Conservation (phyloP, 2,113 vertebrate species). For the Lasiurus cinereus region DNA sequence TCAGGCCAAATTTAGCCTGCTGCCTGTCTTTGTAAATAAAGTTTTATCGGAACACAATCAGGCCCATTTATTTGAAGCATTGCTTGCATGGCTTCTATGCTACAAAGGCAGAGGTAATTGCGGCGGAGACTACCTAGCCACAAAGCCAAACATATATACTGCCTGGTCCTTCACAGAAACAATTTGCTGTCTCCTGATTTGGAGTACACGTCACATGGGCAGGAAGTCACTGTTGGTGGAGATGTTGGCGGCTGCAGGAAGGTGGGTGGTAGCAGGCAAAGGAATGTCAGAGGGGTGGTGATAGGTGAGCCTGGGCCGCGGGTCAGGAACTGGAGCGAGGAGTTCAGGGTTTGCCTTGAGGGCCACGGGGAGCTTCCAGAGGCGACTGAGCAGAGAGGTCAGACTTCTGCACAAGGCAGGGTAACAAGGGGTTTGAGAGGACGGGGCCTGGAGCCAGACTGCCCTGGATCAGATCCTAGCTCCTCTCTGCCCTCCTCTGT, state of each 20-base stretch:
- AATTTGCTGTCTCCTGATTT: background rate
- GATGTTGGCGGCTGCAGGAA: background rate
- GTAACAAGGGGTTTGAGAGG: background rate
- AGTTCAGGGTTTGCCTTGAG: background rate
- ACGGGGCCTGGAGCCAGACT: background rate
- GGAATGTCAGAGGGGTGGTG: background rate
- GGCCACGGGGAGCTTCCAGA: background rate
- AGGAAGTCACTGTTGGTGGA: background rate
- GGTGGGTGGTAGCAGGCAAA: background rate
- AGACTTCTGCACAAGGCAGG: background rate
- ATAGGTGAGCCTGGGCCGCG: background rate
- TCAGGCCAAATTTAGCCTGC: background rate
- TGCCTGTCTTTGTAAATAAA: conserved; percentile 5
- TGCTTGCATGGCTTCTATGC: background rate
- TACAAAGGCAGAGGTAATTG: background rate
- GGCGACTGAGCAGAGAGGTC: background rate
- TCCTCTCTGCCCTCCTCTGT: background rate
- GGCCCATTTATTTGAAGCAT: background rate
- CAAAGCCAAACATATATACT: background rate
- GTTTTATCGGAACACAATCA: background rate
- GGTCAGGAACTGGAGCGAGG: background rate
- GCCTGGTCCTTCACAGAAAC: background rate
- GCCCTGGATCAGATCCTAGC: background rate
- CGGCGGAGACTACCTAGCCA: background rate
- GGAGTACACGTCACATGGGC: background rate